These are phyloP conservation scores for Diarsia rubi DNA, from an alignment of 2,888 invertebrate species.

Conservation along the genomic window DNA sequence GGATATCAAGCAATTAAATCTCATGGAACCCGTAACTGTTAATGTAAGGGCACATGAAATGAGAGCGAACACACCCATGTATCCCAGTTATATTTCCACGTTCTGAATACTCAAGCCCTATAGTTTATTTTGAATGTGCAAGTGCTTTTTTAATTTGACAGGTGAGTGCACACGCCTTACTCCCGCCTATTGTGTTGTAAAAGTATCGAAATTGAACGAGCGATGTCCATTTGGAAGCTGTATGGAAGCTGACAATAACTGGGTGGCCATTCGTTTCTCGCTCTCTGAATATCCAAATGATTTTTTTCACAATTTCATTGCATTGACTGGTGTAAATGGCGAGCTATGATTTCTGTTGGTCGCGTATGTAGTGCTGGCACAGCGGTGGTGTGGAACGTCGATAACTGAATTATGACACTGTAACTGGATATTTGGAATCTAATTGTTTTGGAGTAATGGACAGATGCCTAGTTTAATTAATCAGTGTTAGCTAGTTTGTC, in stretches of 20 bases:
- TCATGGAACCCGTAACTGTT: conserved; percentile 15
- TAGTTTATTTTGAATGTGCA: conserved; percentile 86
- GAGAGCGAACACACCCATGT: conserved; percentile 20
- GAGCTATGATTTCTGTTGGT: conserved; percentile 71
- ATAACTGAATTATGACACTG: conserved; percentile 79
- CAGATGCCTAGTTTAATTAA: conserved; percentile 43
- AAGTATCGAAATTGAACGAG: conserved; percentile 90
- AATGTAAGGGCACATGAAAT: conserved; percentile 26
- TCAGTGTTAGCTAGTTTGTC: conserved; percentile 10
- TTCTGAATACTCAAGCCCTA: conserved; percentile 60
- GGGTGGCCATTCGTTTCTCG: conserved; percentile 81
- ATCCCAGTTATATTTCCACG: conserved; percentile 25
- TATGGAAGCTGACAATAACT: conserved; percentile 85
- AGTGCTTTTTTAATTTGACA: conserved; percentile 90
- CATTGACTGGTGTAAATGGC: conserved; percentile 76
- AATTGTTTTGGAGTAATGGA: conserved; percentile 57
- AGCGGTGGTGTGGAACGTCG: conserved; percentile 67
- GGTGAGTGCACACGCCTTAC: conserved; percentile 89
- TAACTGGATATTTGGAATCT: conserved; percentile 59
- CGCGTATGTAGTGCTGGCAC: conserved; percentile 23
- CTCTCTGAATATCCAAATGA: conserved; percentile 85
- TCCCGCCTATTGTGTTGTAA: conserved; percentile 88
- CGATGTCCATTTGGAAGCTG: conserved; percentile 86
- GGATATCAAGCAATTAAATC: conserved; percentile 47
- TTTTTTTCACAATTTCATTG: conserved; percentile 85